Base-by-base conservation (phyloP, 2,797 vertebrate genomes). In the Perdix hodgsoniae region DNA sequence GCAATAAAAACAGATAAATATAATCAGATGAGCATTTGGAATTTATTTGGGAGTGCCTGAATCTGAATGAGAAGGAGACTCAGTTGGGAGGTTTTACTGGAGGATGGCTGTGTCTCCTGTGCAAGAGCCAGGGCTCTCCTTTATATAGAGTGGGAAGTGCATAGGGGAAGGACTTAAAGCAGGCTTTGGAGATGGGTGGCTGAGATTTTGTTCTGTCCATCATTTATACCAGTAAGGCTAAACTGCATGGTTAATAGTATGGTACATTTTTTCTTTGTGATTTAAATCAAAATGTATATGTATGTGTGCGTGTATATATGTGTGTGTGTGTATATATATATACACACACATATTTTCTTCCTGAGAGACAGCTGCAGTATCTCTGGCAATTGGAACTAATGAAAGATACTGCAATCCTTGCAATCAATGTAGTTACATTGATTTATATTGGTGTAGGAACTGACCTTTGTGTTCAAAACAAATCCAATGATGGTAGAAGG, bases 401-500 rank as follows among this genome's bases (percentile, higher is more conserved):
- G 87, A 93, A 94, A 93, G 84, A 83, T 45, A 52, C 39, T 63
- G 37, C 86, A 86, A 50, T 88, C 78, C 74, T 94, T 80, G 95
- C 76, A 92, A 96, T 96, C 94, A 92, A 95, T 95, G 77, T 49
- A 56, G 67, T 77, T 90, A 86, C 89, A 95, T 95, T 86, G 93
- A 95, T 96, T 93, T 82, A 70, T 86, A 57, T 89, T 47, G 26
- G 83, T 83, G 85, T 84, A 91, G 57, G 52, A 91, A 37, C 85
- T 93, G 89, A 93, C 91, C 92, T 93, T 93, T 95, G 87, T 90
- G 85, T 93, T 94, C 77, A 90, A 96, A 94, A 94, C 79, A 88
- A 82, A 92, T 59, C 67, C 85, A 92, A 93, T 82, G 85, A 76
- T 79, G 89, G 67, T 88, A 78, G 71, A 88, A 79, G 42, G 14